These are phyloP conservation scores for Chaitophorus viminalis DNA, from an alignment of 2,888 invertebrate species.

Conservation along the genomic window DNA sequence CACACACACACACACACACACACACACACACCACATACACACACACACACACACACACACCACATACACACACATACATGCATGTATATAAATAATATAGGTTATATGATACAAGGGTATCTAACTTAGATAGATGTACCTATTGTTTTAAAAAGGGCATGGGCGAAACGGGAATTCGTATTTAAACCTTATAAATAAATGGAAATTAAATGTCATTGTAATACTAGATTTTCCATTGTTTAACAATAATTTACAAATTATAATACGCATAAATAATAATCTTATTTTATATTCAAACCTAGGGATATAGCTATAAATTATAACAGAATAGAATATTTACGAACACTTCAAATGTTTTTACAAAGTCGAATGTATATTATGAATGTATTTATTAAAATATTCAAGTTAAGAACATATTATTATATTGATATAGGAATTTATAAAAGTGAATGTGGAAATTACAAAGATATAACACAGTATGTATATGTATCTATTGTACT, in stretches of 20 bases:
- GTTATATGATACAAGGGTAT: background rate
- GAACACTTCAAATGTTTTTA: too few relatives aligned
- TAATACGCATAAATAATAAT: slow-evolving; percentile 4
- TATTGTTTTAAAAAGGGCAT: background rate
- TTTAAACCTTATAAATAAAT: background rate
- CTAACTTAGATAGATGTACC: background rate
- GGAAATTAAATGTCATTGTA: slow-evolving; percentile 6
- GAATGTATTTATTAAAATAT: too few relatives aligned
- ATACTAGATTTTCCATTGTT: background rate
- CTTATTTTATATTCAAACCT: too few relatives aligned
- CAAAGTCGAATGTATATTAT: too few relatives aligned
- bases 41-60: background rate
- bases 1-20: background rate
- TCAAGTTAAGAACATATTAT: too few relatives aligned
- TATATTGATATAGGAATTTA: too few relatives aligned
- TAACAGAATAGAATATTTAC: too few relatives aligned
- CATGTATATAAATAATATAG: background rate
- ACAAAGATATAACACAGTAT: too few relatives aligned
- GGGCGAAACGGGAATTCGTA: background rate
- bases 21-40: too few relatives aligned
- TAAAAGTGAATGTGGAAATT: too few relatives aligned
- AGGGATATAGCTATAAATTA: too few relatives aligned
- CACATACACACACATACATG: background rate
- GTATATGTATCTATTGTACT: too few relatives aligned
- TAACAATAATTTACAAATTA: background rate